A percentile compares a stretch with the other conserved stretches of the same genome.
These are phyloP conservation scores for Diploptera punctata DNA, from an alignment of 2,888 invertebrate genomes.

Conservation along the genomic window DNA sequence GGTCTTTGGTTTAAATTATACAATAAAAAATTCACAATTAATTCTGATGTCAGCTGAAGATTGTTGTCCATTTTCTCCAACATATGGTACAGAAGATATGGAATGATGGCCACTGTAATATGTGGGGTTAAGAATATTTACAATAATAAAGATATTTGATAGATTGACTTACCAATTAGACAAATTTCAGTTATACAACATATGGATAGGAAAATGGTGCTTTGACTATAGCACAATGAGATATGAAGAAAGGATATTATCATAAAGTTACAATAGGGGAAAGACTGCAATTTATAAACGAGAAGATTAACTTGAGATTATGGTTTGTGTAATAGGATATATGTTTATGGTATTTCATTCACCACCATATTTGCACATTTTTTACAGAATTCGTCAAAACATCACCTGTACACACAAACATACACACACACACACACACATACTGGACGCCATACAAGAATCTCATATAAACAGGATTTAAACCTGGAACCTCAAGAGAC, in stretches of 20 bases:
- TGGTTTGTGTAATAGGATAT: neutral
- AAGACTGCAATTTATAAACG: neutral
- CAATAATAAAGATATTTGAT: conserved; percentile 7
- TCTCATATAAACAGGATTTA: neutral
- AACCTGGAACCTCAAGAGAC: conserved; percentile 15
- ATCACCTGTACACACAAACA: neutral
- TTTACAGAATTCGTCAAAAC: too few species aligned
- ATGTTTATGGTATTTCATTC: neutral
- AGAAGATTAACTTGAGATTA: neutral
- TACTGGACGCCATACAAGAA: neutral
- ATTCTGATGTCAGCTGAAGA: neutral
- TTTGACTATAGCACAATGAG: conserved; percentile 6
- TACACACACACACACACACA: neutral
- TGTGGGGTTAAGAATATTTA: conserved; percentile 6
- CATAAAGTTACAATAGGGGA: conserved; percentile 6
- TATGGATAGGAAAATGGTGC: neutral
- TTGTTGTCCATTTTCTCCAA: conserved; percentile 13
- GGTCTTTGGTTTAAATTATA: too few species aligned
- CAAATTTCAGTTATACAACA: neutral
- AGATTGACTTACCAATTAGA: neutral
- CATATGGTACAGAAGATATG: conserved; percentile 23
- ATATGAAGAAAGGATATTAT: neutral
- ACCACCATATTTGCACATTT: too few species aligned
- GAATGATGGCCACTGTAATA: conserved; percentile 25
- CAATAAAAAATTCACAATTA: neutral